Evolutionary conservation across 2,113 vertebrate genomes (phyloP), one percentile per base, ranked within the genome.

Genomic region (Rhegmatorhina hoffmannsi): DNA sequence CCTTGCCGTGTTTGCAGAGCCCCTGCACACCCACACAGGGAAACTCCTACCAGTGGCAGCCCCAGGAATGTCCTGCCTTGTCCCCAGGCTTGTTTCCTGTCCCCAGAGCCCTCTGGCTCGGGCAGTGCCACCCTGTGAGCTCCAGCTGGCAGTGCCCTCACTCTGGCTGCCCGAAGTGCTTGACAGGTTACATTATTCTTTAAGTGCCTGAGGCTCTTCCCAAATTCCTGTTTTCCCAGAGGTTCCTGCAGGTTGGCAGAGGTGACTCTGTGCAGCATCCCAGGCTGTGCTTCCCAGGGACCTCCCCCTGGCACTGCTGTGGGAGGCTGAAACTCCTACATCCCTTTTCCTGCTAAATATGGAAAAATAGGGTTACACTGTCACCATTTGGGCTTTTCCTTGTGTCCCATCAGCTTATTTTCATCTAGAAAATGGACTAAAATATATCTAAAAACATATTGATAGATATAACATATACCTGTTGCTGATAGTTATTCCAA

Each of bases 61-160:
- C 74, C 80, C 40, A 3, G 20, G 28, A 49, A 21, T 13, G 60
- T 69, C 86, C 85, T 52, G 3, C 24, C 72, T 76, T 17, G 15
- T n/a, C 55, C 79, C 86, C 73, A 40, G 90, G 38, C 81, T 66
- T 38, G 9, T 60, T 2, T 4, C 67, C 74, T 17, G 15, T n/a
- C 55, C 79, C 86, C 73, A 40, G 90, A 84, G 88, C 78, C 83
- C 83, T 85, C 83, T 69, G 8, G 38, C 83, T 84, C 40, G 3
- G 83, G 82, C 82, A 29, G 46, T 59, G 62, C 43, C 53, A 74
- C 77, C 84, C 67, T 76, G 56, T 40, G 17, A 89, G 69, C 73
- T 97, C 91, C 87, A 75, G 89, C 84, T 78, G 73, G 75, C 33
- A 2, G 56, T 53, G 90, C 87, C n/a, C 18, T 89, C 82, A 74